Conservation (phyloP, 1,140 invertebrate species). For the Aphelinus atriplicis region DNA sequence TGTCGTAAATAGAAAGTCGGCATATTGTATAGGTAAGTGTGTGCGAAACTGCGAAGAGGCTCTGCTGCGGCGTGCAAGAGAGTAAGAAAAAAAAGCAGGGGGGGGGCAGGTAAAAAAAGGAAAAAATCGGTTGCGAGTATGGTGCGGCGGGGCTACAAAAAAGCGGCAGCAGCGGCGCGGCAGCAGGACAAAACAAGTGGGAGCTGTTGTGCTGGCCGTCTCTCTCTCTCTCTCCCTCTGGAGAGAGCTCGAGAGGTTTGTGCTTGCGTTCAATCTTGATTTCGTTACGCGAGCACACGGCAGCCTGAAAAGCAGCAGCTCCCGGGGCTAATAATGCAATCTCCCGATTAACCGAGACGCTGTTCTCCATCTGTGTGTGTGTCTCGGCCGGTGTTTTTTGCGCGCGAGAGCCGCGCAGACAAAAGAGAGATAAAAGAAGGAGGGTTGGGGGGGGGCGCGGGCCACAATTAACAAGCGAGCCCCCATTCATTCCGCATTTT, state of each 20-base stretch:
- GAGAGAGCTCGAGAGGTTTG: neutral
- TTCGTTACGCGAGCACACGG: conserved; percentile 39
- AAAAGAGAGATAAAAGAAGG: conserved; percentile 24
- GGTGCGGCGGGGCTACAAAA: too few species aligned
- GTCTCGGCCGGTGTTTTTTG: too few species aligned
- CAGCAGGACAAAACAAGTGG: neutral
- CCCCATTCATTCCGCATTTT: conserved; percentile 36
- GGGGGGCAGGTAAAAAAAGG: neutral
- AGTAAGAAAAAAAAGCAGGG: neutral
- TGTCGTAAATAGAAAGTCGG: too few species aligned
- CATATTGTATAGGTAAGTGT: too few species aligned
- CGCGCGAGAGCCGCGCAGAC: conserved; percentile 5
- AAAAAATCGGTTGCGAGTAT: too few species aligned
- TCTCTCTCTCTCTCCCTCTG: neutral
- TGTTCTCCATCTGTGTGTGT: too few species aligned
- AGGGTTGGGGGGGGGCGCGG: neutral
- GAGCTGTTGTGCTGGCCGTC: neutral
- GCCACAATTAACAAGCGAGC: conserved; percentile 33
- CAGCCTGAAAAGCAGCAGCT: neutral
- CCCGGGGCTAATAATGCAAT: conserved; percentile 40
- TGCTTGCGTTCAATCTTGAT: conserved; percentile 38
- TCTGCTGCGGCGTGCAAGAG: too few species aligned
- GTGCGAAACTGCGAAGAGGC: too few species aligned
- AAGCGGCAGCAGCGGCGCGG: too few species aligned
- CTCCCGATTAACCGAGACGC: conserved; percentile 40